Percentiles rank a stretch among this genome's conserved stretches.
Evolutionary conservation across 2,888 invertebrate genomes (phyloP).

Genomic region (Parthenolecanium corni): DNA sequence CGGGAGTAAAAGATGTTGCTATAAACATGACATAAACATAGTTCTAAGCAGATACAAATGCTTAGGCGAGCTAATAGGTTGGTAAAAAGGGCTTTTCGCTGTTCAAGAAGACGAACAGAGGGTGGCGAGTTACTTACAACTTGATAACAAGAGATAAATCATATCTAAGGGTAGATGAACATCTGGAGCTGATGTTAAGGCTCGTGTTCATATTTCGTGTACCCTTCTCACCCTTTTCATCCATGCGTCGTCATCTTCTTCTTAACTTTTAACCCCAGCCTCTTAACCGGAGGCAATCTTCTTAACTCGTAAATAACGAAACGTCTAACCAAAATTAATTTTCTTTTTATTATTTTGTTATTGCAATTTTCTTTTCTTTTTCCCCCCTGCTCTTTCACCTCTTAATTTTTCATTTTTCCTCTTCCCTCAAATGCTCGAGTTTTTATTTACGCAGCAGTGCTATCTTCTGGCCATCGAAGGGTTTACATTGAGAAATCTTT

Average conservation of each 20-base stretch:
- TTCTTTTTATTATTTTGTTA: slow-evolving; percentile 25
- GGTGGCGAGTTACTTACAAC: slow-evolving; percentile 25
- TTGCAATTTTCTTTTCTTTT: slow-evolving; percentile 15
- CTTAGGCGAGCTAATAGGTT: slow-evolving; percentile 21
- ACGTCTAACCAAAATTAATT: slow-evolving; percentile 28
- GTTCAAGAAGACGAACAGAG: slow-evolving; percentile 25
- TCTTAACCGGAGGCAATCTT: slow-evolving; percentile 25
- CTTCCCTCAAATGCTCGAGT: too few species aligned
- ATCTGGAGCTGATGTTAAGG: slow-evolving; percentile 29
- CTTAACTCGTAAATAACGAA: slow-evolving; percentile 28
- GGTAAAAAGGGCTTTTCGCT: slow-evolving; percentile 14
- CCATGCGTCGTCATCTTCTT: slow-evolving; percentile 12
- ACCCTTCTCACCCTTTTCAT: neutral
- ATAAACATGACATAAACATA: slow-evolving; percentile 30
- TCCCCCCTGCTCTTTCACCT: neutral
- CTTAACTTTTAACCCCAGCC: slow-evolving; percentile 26
- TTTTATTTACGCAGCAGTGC: too few species aligned
- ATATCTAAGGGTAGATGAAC: slow-evolving; percentile 29
- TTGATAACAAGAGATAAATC: slow-evolving; percentile 30
- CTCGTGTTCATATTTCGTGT: slow-evolving; percentile 22
- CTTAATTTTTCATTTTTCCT: neutral
- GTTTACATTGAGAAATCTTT: too few species aligned
- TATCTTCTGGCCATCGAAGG: too few species aligned
- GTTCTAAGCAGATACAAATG: slow-evolving; percentile 26
- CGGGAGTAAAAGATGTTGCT: slow-evolving; percentile 26